Conservation (phyloP, 2,113 vertebrate species). For the Micronycteris hirsuta region DNA sequence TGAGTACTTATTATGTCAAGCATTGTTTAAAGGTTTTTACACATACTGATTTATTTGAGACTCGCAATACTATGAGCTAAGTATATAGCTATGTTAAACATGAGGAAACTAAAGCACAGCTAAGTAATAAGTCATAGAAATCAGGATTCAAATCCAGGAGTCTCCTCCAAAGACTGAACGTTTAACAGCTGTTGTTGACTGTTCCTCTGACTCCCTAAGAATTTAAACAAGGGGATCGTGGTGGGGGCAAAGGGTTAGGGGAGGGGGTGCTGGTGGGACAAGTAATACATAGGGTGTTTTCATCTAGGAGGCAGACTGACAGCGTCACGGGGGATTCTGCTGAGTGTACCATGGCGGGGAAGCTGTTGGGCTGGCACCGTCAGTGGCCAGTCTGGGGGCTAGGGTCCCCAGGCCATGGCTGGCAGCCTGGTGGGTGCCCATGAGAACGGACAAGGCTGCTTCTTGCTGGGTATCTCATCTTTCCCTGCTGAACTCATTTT, state of each 20-base stretch:
- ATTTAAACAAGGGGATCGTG: not conserved
- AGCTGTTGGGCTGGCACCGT: not conserved
- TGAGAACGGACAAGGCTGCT: not conserved
- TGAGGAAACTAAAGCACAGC: not conserved
- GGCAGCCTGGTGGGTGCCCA: accelerated
- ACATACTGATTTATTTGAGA: not conserved
- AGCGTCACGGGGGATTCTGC: not conserved
- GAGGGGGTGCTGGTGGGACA: not conserved
- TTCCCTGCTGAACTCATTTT: not conserved
- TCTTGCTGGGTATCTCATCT: not conserved
- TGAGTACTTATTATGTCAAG: not conserved
- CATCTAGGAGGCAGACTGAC: not conserved
- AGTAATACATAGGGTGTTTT: not conserved
- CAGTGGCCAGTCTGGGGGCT: not conserved
- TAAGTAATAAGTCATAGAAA: not conserved
- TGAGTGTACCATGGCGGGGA: not conserved
- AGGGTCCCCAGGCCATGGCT: not conserved
- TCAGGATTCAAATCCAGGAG: not conserved
- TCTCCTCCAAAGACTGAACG: not conserved
- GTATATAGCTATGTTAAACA: not conserved
- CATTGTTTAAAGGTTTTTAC: not conserved
- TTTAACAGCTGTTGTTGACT: not conserved
- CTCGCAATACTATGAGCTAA: not conserved
- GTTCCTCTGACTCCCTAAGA: not conserved
- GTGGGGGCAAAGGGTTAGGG: no score